phyloP scores from a whole-genome alignment of 2,113 vertebrate genomes.

The Mobula birostris region DNA sequence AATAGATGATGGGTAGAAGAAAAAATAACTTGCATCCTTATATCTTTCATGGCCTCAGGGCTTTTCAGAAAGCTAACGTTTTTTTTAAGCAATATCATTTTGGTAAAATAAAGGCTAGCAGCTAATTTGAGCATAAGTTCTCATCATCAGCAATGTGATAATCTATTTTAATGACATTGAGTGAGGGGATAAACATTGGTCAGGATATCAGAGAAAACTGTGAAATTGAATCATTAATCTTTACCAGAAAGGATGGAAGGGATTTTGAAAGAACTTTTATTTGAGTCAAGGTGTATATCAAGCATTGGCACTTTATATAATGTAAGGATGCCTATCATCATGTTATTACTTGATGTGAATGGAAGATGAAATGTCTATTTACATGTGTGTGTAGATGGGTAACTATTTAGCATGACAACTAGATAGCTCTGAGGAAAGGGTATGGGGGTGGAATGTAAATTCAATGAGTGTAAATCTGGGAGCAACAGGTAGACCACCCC shows the following conservation, averaged over 20 bases:
- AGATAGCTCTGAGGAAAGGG: background rate
- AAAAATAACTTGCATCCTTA: background rate
- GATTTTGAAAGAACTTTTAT: background rate
- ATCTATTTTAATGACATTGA: no score
- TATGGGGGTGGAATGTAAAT: background rate
- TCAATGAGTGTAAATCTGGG: background rate
- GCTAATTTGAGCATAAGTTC: background rate
- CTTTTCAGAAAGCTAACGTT: background rate
- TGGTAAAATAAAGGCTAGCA: background rate
- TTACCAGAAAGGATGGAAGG: background rate
- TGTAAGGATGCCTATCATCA: background rate
- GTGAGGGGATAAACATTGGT: background rate
- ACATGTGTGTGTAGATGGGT: background rate
- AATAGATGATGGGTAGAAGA: background rate
- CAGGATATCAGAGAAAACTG: background rate
- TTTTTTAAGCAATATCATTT: no score
- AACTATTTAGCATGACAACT: background rate
- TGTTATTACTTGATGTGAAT: background rate
- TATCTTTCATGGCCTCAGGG: background rate
- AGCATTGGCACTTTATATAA: background rate
- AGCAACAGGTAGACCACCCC: background rate
- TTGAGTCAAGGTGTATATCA: background rate
- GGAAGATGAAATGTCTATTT: no score
- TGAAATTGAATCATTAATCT: background rate
- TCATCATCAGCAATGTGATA: no score